phyloP scores from a whole-genome alignment of 2,888 invertebrate species.

The Minunthozetes semirufus region DNA sequence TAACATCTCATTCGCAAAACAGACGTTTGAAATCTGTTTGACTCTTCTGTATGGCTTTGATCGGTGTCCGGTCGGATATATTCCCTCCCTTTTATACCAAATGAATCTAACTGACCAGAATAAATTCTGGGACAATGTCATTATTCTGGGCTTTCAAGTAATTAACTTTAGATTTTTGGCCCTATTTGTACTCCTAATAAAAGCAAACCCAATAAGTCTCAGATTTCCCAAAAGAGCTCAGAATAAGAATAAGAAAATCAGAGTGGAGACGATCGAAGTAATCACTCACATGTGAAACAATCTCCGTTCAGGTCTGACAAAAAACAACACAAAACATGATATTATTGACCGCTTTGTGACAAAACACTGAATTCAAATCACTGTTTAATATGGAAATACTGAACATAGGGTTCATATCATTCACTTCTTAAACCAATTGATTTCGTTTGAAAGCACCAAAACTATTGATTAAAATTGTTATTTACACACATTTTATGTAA shows the following conservation, averaged over 20 bases:
- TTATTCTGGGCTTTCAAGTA: background rate
- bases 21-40: background rate
- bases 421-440: too few relatives aligned
- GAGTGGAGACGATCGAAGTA: background rate
- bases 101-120: background rate
- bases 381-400: background rate
- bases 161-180: background rate
- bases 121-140: background rate
- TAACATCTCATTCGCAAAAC: background rate
- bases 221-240: background rate
- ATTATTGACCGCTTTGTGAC: background rate
- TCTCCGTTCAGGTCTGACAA: too few relatives aligned
- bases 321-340: background rate
- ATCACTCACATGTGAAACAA: slow-evolving; percentile 7
- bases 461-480: too few relatives aligned
- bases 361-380: background rate
- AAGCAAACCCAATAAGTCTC: slow-evolving; percentile 2
- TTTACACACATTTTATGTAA: too few relatives aligned
- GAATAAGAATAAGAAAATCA: background rate
- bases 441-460: too few relatives aligned
- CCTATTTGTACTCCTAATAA: background rate
- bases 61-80: background rate
- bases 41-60: background rate
- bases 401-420: background rate
- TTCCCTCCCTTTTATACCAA: background rate